Conservation (phyloP, 2,888 invertebrate species). For the Heteromurus nitidus region DNA sequence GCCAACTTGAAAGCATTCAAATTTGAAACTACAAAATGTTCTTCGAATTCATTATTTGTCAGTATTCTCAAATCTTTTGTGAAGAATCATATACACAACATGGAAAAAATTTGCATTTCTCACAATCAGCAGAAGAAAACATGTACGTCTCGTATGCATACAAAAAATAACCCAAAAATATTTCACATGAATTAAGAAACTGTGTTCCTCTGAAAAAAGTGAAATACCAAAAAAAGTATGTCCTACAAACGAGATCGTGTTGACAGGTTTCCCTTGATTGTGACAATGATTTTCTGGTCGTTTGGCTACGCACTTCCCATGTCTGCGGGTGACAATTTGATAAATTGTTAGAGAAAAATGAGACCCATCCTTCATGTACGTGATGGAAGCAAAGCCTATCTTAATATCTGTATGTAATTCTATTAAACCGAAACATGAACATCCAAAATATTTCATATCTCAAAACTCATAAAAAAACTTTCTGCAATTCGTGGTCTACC, state of each 20-base stretch:
- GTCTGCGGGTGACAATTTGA: constrained; percentile 6
- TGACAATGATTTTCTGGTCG: not conserved
- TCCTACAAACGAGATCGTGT: constrained; percentile 3
- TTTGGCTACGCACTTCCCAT: constrained; percentile 12
- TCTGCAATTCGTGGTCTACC: constrained; percentile 1
- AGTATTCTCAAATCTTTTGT: too few species aligned
- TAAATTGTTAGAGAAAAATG: constrained; percentile 9
- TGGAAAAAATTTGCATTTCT: too few species aligned
- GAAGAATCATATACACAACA: too few species aligned
- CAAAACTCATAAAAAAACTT: not conserved
- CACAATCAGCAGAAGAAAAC: too few species aligned
- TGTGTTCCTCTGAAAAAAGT: too few species aligned
- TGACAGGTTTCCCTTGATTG: constrained; percentile 7
- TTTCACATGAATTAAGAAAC: too few species aligned
- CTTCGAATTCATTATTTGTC: too few species aligned
- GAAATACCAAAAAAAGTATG: not conserved
- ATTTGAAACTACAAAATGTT: too few species aligned
- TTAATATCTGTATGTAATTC: not conserved
- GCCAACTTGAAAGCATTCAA: too few species aligned
- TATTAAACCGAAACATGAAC: constrained; percentile 1
- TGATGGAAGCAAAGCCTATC: not conserved
- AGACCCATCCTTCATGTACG: constrained; percentile 3
- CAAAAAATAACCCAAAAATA: too few species aligned
- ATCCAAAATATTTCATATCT: not conserved
- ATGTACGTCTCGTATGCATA: too few species aligned